These are phyloP conservation scores for Hypotaenidia okinawae DNA, from an alignment of 2,797 vertebrate species.

Conservation along the genomic window DNA sequence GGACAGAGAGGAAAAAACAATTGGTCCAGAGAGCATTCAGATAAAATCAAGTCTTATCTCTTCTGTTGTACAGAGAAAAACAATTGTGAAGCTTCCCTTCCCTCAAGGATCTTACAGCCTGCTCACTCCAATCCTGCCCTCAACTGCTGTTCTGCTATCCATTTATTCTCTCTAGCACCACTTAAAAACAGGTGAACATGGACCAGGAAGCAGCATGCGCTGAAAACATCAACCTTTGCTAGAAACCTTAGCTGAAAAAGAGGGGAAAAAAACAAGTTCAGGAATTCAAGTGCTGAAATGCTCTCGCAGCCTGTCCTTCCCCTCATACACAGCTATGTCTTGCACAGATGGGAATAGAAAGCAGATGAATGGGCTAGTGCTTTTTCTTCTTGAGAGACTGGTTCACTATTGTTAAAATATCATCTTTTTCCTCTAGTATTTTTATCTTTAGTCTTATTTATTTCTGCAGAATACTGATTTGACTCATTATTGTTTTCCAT, in stretches of 20 bases:
- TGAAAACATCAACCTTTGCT: background rate
- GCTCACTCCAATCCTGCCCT: background rate
- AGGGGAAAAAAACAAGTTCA: background rate
- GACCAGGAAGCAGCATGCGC: background rate
- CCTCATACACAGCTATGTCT: background rate
- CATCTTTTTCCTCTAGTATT: background rate
- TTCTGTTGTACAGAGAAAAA: constrained; percentile 7
- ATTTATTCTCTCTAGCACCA: background rate
- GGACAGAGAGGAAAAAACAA: constrained; percentile 21
- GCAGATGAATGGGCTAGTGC: background rate
- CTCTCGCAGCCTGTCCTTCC: background rate
- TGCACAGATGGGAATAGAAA: background rate
- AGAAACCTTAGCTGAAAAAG: background rate
- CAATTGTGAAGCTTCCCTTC: background rate
- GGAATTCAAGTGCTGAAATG: background rate
- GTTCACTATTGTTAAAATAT: background rate
- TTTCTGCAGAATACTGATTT: background rate
- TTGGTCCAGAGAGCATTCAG: constrained; percentile 12
- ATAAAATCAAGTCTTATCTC: constrained; percentile 42
- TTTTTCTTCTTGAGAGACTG: constrained; percentile 11
- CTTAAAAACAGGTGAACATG: background rate
- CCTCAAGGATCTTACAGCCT: background rate
- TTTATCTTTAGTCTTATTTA: constrained; percentile 8
- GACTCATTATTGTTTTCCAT: background rate
- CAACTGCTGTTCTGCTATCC: background rate